phyloP scores from a whole-genome alignment of 2,888 invertebrate genomes.

The Spicauda simplicius region DNA sequence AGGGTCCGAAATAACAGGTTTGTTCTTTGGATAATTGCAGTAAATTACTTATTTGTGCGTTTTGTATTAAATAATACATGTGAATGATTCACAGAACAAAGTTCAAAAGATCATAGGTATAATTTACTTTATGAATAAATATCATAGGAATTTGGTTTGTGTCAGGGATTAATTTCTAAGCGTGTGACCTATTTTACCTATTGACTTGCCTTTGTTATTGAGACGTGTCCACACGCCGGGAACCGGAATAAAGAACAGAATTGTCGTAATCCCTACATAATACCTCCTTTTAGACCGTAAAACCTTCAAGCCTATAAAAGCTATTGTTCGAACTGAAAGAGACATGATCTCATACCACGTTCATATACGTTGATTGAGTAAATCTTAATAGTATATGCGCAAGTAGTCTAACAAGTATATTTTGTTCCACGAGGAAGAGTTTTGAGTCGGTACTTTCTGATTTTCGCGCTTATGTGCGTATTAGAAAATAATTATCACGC shows the following conservation, averaged over 20 bases:
- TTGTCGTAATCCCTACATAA: conserved; percentile 59
- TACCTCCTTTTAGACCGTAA: conserved; percentile 40
- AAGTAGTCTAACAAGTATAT: too few relatives aligned
- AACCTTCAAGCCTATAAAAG: conserved; percentile 38
- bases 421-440: too few relatives aligned
- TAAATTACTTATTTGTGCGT: too few relatives aligned
- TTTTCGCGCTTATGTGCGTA: too few relatives aligned
- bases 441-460: too few relatives aligned
- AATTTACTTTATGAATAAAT: conserved; percentile 3
- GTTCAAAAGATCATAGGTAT: background rate
- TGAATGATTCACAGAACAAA: background rate
- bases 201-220: conserved; percentile 43
- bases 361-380: conserved; percentile 21
- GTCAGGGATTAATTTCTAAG: conserved; percentile 15
- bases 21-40: too few relatives aligned
- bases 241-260: conserved; percentile 65
- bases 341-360: conserved; percentile 21
- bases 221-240: conserved; percentile 71
- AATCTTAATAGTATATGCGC: too few relatives aligned
- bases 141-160: background rate
- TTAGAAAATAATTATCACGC: too few relatives aligned
- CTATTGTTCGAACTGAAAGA: conserved; percentile 32
- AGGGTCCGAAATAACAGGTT: background rate
- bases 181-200: conserved; percentile 33
- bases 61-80: too few relatives aligned